These are phyloP conservation scores for Mythimna loreyi DNA, from an alignment of 2,888 invertebrate genomes.

Conservation along the genomic window DNA sequence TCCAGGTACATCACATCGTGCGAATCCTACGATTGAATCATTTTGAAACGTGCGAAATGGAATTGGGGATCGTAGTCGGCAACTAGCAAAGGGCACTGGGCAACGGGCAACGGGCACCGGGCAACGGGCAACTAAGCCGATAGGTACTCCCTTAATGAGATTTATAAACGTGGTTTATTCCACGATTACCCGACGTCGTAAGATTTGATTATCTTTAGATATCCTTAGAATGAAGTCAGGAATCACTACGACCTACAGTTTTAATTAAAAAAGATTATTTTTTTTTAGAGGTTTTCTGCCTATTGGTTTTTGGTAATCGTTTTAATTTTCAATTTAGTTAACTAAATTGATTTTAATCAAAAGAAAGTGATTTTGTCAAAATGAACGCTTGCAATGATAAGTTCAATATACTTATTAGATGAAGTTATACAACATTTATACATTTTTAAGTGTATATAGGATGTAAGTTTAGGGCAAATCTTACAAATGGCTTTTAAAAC, in stretches of 20 bases:
- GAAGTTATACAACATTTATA: not conserved
- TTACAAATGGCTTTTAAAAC: too few relatives aligned
- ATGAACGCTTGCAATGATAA: not conserved
- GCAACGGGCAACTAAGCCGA: conserved; percentile 64
- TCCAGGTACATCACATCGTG: conserved; percentile 51
- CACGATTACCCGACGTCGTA: conserved; percentile 78
- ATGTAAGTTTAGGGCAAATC: too few relatives aligned
- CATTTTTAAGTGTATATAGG: too few relatives aligned
- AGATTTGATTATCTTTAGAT: conserved; percentile 79
- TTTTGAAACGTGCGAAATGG: conserved; percentile 76
- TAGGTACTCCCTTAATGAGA: conserved; percentile 80
- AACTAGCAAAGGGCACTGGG: conserved; percentile 62
- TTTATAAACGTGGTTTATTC: conserved; percentile 81
- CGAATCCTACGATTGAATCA: conserved; percentile 74
- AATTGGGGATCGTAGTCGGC: conserved; percentile 69
- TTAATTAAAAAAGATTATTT: conserved; percentile 68
- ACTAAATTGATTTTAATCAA: conserved; percentile 32
- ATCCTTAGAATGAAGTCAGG: conserved; percentile 70
- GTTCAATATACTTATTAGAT: not conserved
- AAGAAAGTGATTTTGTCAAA: not conserved
- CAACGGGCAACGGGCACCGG: conserved; percentile 61
- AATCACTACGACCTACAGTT: conserved; percentile 63
- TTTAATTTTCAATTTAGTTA: conserved; percentile 21
- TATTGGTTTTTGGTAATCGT: conserved; percentile 12
- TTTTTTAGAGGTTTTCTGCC: conserved; percentile 6